Conservation (phyloP, 2,113 vertebrate species). For the Lepus timidus region DNA sequence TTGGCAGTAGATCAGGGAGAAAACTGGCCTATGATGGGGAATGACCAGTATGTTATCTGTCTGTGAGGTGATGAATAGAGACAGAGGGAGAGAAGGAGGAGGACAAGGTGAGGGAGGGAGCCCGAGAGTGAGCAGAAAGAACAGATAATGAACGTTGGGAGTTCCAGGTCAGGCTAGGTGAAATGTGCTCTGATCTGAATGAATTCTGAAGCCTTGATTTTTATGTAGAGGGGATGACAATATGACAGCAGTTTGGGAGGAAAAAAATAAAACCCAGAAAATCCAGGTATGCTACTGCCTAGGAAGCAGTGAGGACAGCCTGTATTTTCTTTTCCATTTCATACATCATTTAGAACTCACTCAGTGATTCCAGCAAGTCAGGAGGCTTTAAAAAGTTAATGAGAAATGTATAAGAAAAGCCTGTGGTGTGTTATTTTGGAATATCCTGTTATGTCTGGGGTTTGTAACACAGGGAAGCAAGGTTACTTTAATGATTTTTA, state of each 20-base stretch:
- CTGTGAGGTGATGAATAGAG: not conserved
- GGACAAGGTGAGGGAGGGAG: not conserved
- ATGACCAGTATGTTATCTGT: not conserved
- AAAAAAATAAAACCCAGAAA: not conserved
- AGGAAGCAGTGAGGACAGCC: slow-evolving; percentile 34
- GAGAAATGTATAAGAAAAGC: slow-evolving; percentile 82
- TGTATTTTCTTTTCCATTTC: slow-evolving; percentile 77
- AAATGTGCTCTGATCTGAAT: not conserved
- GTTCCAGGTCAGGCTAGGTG: not conserved
- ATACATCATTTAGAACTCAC: slow-evolving; percentile 78
- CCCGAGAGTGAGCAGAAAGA: too few relatives aligned
- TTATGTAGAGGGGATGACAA: not conserved
- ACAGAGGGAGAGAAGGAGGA: not conserved
- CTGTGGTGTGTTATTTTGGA: slow-evolving; percentile 65
- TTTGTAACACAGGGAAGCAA: slow-evolving; percentile 56
- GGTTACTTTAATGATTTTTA: slow-evolving; percentile 58
- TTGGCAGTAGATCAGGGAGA: not conserved
- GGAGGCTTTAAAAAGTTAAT: slow-evolving; percentile 86
- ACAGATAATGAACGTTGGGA: not conserved
- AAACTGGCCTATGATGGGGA: not conserved
- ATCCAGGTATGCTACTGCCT: not conserved
- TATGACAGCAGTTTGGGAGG: slow-evolving; percentile 34
- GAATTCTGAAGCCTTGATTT: slow-evolving; percentile 50
- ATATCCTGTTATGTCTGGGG: slow-evolving; percentile 10
- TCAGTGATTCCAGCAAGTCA: slow-evolving; percentile 78